Conservation (phyloP, 2,888 invertebrate genomes). For the Lepetodrilus schrolli region DNA sequence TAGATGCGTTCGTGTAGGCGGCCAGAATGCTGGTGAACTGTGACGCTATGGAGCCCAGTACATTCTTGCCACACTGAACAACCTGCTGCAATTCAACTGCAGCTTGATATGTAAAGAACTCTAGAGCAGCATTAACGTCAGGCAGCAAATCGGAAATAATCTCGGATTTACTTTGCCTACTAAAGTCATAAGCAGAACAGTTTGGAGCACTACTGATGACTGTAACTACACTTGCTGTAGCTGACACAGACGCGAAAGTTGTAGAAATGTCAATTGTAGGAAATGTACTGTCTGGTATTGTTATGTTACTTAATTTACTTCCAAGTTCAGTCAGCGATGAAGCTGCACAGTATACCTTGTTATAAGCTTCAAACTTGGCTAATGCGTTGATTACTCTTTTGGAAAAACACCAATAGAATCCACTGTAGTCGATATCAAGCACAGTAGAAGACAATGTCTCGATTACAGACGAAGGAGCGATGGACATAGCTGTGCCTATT, state of each 20-base stretch:
- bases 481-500: no score
- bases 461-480: not conserved
- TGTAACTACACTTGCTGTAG: not conserved
- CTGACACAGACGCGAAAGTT: not conserved
- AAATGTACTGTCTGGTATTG: not conserved
- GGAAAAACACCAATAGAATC: not conserved
- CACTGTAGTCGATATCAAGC: not conserved
- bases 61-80: not conserved
- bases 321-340: not conserved
- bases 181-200: conserved; percentile 11
- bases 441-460: not conserved
- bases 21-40: not conserved
- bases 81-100: not conserved
- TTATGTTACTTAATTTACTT: not conserved
- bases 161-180: not conserved
- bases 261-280: not conserved
- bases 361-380: not conserved
- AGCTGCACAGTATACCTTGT: conserved; percentile 10
- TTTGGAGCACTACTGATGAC: not conserved
- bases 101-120: conserved; percentile 2
- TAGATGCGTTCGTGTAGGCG: not conserved
- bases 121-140: not conserved
- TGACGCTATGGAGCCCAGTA: conserved; percentile 5
- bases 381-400: not conserved
- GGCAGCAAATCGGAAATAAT: not conserved